These are phyloP conservation scores for Microhierax caerulescens DNA, from an alignment of 2,797 vertebrate species.

Conservation along the genomic window DNA sequence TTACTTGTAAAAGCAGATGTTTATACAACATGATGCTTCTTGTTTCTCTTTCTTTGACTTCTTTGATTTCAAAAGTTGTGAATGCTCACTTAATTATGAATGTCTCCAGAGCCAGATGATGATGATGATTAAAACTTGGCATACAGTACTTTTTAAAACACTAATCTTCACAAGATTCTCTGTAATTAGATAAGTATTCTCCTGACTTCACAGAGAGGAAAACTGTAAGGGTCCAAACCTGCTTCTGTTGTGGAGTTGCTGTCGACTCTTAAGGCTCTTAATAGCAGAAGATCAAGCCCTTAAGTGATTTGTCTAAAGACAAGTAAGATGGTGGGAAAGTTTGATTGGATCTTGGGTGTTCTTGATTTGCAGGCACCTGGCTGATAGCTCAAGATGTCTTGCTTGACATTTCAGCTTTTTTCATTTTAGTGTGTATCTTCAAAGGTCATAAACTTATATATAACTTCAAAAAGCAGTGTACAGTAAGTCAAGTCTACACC, in stretches of 20 bases:
- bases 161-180: constrained; percentile 48
- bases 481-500: not conserved
- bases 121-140: constrained; percentile 48
- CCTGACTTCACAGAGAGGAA: not conserved
- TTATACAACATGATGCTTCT: not conserved
- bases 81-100: constrained; percentile 34
- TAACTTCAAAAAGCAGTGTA: not conserved
- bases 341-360: constrained; percentile 35
- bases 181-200: constrained; percentile 56
- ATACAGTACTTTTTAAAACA: constrained; percentile 24
- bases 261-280: constrained; percentile 21
- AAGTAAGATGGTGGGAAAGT: constrained; percentile 1
- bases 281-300: constrained; percentile 31
- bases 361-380: constrained; percentile 23
- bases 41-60: not conserved
- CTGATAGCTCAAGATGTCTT: constrained; percentile 44
- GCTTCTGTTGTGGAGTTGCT: constrained; percentile 33
- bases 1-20: not conserved
- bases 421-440: not conserved
- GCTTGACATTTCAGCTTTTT: constrained; percentile 59
- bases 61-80: constrained; percentile 18
- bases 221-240: constrained; percentile 7
- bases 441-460: constrained; percentile 19
- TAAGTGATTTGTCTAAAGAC: constrained; percentile 43
- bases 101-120: constrained; percentile 32